Evolutionary conservation across 2,888 invertebrate genomes (phyloP).

Genomic region (Callinectes sapidus): DNA sequence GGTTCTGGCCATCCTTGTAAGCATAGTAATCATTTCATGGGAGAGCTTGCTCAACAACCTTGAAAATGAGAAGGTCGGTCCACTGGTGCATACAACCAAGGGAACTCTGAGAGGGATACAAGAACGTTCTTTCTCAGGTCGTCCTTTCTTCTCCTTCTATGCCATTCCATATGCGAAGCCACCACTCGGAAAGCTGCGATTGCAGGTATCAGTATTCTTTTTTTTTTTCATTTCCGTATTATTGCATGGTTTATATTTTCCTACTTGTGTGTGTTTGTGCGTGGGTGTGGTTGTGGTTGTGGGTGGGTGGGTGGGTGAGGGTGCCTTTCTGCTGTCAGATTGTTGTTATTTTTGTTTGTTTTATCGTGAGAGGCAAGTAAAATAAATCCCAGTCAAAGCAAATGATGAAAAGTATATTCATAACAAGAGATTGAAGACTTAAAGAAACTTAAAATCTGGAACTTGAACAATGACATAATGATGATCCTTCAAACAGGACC

Average conservation of each 20-base stretch:
- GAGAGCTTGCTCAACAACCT: background rate
- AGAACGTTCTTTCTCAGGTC: background rate
- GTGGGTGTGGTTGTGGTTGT: background rate
- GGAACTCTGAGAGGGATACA: background rate
- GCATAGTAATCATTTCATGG: background rate
- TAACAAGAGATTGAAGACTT: no score
- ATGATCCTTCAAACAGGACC: background rate
- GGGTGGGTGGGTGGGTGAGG: background rate
- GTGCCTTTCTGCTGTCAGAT: no score
- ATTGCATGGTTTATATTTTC: background rate
- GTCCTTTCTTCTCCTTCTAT: background rate
- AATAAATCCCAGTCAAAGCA: no score
- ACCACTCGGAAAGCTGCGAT: background rate
- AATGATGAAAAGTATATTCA: no score
- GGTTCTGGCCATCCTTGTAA: background rate
- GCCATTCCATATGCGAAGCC: background rate
- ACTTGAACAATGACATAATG: background rate
- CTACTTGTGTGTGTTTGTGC: background rate
- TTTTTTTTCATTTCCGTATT: background rate
- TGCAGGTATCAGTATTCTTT: background rate
- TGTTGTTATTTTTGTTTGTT: no score
- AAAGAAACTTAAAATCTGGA: background rate
- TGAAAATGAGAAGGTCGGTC: background rate
- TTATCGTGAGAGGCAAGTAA: no score
- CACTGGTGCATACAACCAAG: background rate